Percentiles rank a stretch among this genome's conserved stretches.
Conservation (phyloP, 1,140 invertebrate species). For the Copidosoma floridanum region DNA sequence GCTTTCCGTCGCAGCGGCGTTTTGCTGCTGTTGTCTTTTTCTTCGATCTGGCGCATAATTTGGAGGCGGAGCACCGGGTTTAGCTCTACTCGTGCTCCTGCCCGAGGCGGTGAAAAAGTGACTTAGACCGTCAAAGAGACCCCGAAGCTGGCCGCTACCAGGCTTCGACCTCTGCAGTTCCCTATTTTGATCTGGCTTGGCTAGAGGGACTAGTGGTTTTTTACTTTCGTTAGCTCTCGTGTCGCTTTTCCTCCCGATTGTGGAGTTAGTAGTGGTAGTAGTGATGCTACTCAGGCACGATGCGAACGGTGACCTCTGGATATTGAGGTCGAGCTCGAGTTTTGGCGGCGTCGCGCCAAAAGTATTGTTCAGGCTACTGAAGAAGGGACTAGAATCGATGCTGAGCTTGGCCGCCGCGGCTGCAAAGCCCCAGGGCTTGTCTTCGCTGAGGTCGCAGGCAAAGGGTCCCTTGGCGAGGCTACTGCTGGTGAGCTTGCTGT, state of each 20-base stretch:
- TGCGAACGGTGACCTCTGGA: constrained; percentile 45
- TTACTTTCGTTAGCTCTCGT: constrained; percentile 2
- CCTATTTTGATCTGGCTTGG: background rate
- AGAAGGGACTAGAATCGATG: constrained; percentile 43
- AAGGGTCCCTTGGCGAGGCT: constrained; percentile 46
- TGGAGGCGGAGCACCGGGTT: constrained; percentile 56
- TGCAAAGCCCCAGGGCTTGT: constrained; percentile 76
- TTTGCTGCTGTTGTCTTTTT: constrained; percentile 37
- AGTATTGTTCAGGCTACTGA: constrained; percentile 48
- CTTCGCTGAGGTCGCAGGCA: constrained; percentile 50
- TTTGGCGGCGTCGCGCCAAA: constrained; percentile 45
- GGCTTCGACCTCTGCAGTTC: constrained; percentile 31
- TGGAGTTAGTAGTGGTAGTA: constrained; percentile 16
- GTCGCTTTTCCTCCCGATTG: constrained; percentile 18
- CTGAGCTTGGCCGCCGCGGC: constrained; percentile 61
- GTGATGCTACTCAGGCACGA: constrained; percentile 33
- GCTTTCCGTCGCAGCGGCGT: background rate
- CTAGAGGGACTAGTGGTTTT: background rate
- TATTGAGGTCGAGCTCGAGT: constrained; percentile 42
- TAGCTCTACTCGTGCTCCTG: constrained; percentile 58
- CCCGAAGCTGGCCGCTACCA: constrained; percentile 67
- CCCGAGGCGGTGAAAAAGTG: constrained; percentile 75
- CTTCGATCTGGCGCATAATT: constrained; percentile 58
- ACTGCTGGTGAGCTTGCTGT: background rate
- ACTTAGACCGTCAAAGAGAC: constrained; percentile 80